These are phyloP conservation scores for Pollachius pollachius DNA, from an alignment of 2,113 vertebrate genomes.

Conservation along the genomic window DNA sequence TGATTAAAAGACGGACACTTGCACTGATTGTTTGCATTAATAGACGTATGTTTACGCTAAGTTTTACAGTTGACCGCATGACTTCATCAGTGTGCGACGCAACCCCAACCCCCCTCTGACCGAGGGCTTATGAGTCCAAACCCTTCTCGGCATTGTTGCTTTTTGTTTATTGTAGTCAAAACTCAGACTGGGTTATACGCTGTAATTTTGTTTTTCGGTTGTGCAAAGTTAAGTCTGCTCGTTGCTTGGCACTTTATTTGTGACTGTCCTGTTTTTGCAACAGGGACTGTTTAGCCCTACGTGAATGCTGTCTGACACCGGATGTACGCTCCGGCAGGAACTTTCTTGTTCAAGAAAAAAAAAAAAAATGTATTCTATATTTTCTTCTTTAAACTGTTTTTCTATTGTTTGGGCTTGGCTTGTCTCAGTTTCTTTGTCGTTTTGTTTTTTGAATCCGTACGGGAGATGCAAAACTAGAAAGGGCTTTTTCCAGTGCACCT, in stretches of 20 bases:
- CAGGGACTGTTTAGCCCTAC: slow-evolving; percentile 66
- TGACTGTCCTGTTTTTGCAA: slow-evolving; percentile 60
- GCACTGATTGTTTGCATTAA: slow-evolving; percentile 43
- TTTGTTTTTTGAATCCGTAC: slow-evolving; percentile 28
- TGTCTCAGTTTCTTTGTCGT: slow-evolving; percentile 31
- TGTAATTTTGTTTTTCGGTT: slow-evolving; percentile 14
- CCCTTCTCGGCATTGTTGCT: slow-evolving; percentile 26
- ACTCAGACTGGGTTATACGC: slow-evolving; percentile 38
- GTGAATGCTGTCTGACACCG: slow-evolving; percentile 68
- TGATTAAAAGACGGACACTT: slow-evolving; percentile 35
- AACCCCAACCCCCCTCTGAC: slow-evolving; percentile 36
- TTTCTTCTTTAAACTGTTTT: slow-evolving; percentile 59
- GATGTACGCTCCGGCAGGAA: slow-evolving; percentile 48
- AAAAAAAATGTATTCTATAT: slow-evolving; percentile 58
- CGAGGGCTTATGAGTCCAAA: slow-evolving; percentile 26
- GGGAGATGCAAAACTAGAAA: slow-evolving; percentile 70
- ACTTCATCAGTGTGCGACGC: slow-evolving; percentile 35
- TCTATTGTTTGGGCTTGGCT: slow-evolving; percentile 27
- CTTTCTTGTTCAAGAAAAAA: slow-evolving; percentile 64
- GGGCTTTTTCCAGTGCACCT: slow-evolving; percentile 71
- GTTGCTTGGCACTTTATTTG: slow-evolving; percentile 73
- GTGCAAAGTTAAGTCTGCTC: slow-evolving; percentile 57
- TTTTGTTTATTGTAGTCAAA: slow-evolving; percentile 40
- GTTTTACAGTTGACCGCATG: slow-evolving; percentile 51
- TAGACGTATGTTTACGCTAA: slow-evolving; percentile 27